A percentile compares a stretch with the other conserved stretches of the same genome.
phyloP scores from a whole-genome alignment of 2,797 vertebrate genomes.

The Rhadinocentrus ornatus region DNA sequence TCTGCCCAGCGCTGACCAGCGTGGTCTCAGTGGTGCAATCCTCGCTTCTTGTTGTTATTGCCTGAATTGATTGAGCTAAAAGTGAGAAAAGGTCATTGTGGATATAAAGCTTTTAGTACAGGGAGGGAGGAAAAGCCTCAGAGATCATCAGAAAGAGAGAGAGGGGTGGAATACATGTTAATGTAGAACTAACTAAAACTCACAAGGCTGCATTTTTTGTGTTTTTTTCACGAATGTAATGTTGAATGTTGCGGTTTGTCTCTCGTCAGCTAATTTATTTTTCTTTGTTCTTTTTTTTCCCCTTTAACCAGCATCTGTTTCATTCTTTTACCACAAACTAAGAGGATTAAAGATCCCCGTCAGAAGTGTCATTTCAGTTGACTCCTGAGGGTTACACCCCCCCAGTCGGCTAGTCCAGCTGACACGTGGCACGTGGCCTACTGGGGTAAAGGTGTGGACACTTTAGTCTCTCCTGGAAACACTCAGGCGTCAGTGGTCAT shows the following conservation, averaged over 20 bases:
- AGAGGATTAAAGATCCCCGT: constrained; percentile 30
- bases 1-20: constrained; percentile 20
- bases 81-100: constrained; percentile 60
- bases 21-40: constrained; percentile 23
- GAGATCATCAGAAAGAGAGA: not conserved
- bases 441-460: constrained; percentile 49
- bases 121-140: constrained; percentile 5
- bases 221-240: constrained; percentile 15
- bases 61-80: constrained; percentile 62
- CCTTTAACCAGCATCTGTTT: constrained; percentile 14
- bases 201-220: constrained; percentile 14
- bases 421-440: constrained; percentile 41
- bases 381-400: constrained; percentile 11
- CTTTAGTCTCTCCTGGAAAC: constrained; percentile 27
- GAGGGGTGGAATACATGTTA: no score
- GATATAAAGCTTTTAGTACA: constrained; percentile 50
- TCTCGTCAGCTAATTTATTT: constrained; percentile 41
- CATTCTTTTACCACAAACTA: constrained; percentile 21
- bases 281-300: constrained; percentile 32
- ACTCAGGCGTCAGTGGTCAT: constrained; percentile 28
- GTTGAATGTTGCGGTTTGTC: constrained; percentile 39
- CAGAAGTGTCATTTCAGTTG: constrained; percentile 18
- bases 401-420: constrained; percentile 6
- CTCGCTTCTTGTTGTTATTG: constrained; percentile 50
- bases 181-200: no score